A percentile compares a stretch with the other conserved stretches of the same genome.
These are phyloP conservation scores for Sitta carolinensis DNA, from an alignment of 2,797 vertebrate genomes.

Conservation along the genomic window DNA sequence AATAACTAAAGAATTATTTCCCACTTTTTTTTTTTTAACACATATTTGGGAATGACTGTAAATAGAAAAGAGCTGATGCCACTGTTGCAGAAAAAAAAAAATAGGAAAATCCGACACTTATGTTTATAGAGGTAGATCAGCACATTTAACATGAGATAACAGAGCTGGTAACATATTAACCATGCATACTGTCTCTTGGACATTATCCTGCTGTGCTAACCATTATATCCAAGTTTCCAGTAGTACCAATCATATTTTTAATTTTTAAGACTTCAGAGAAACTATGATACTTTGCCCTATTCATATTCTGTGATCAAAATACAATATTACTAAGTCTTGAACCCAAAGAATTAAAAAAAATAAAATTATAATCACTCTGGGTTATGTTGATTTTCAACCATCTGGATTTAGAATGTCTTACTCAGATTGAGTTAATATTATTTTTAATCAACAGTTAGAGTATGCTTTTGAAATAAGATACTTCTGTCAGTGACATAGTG, in stretches of 20 bases:
- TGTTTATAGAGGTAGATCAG: background rate
- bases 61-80: background rate
- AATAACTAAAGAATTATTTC: background rate
- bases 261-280: background rate
- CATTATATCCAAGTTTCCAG: background rate
- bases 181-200: background rate
- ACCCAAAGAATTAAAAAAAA: background rate
- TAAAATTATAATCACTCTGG: background rate
- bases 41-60: background rate
- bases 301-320: background rate
- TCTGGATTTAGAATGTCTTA: background rate
- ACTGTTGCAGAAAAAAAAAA: background rate
- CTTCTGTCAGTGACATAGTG: background rate
- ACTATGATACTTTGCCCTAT: rapidly evolving
- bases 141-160: background rate
- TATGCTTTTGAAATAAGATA: background rate
- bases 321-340: background rate
- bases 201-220: background rate
- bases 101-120: background rate
- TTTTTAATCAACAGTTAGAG: background rate
- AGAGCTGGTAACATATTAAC: background rate
- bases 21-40: background rate
- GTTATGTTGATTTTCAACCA: background rate
- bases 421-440: background rate
- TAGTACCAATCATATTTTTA: background rate